Base-by-base conservation (phyloP, 2,888 invertebrate genomes). In the Rhamphomyia laevipes region DNA sequence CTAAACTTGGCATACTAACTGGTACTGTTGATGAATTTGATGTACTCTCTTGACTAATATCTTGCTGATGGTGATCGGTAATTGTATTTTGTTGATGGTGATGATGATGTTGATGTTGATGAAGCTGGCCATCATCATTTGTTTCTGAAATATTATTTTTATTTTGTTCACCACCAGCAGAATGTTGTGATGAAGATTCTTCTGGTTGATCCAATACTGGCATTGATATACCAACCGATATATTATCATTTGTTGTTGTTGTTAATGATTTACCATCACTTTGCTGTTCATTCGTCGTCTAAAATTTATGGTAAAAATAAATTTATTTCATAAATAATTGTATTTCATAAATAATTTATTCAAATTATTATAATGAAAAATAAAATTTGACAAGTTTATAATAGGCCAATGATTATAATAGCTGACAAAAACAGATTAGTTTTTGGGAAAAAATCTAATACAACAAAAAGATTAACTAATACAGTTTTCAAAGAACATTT, bases 1-100 rank as follows among this genome's bases (percentile, higher is more conserved):
- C 70, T 51, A 71, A 54, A 51, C 71, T 71, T 17, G 71, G 71
- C 71, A 71, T 71, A 48, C 68, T 70, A 11, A 71, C 71, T 1
- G 71, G 65, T 7, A 61, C 64, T 12, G 59, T 53, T 33, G 61
- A 59, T 10, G 61, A 46, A 27, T 27, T 27, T 27, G 23, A 27
- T 27, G 23, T 27, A 27, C 23, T 27, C 23, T 27, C 23, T 27
- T 27, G 23, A 27, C 23, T 27, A 27, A 27, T 27, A 27, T 27
- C 23, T 7, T 27, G 23, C 23, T 27, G 16, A 53, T 35, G 27
- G 52, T 37, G 47, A 49, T 40, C 45, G 33, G 49, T 49, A 31
- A 55, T 43, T 27, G 7, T 5, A 9, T 27, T 27, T 6, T 27
- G 23, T 27, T 43, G 12, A 37, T 17, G 27, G 10, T 41, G 21